Conservation (phyloP, 2,888 invertebrate species). For the Cerastoderma edule region DNA sequence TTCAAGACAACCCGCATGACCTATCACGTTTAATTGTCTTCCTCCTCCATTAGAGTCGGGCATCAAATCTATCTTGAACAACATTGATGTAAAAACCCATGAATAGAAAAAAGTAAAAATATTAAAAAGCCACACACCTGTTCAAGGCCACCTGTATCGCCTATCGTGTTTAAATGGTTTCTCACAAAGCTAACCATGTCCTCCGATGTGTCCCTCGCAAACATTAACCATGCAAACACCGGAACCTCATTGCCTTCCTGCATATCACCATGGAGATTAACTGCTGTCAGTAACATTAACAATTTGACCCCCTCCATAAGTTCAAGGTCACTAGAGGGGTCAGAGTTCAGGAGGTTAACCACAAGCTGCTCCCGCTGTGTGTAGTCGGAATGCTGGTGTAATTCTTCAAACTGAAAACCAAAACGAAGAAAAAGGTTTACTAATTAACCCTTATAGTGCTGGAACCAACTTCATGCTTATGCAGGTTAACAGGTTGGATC, state of each 20-base stretch:
- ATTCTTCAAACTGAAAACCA: constrained; percentile 68
- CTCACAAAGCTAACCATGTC: constrained; percentile 80
- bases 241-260: constrained; percentile 81
- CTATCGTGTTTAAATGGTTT: constrained; percentile 84
- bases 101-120: too few species aligned
- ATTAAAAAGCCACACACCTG: too few species aligned
- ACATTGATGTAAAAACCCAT: too few species aligned
- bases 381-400: constrained; percentile 59
- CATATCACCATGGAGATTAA: constrained; percentile 79
- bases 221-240: constrained; percentile 84
- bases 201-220: constrained; percentile 83
- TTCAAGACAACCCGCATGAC: too few species aligned
- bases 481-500: too few species aligned
- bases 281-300: constrained; percentile 83
- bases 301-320: constrained; percentile 84
- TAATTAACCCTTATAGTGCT: background rate
- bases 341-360: constrained; percentile 76
- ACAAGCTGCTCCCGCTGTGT: constrained; percentile 68
- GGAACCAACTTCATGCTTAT: too few species aligned
- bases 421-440: background rate
- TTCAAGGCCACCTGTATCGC: constrained; percentile 83
- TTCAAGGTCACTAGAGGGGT: constrained; percentile 77
- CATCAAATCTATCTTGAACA: too few species aligned
- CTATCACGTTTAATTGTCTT: too few species aligned
- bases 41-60: too few species aligned